These are phyloP conservation scores for Micoletzkya japonica DNA, from an alignment of 2,888 invertebrate genomes.

Conservation along the genomic window DNA sequence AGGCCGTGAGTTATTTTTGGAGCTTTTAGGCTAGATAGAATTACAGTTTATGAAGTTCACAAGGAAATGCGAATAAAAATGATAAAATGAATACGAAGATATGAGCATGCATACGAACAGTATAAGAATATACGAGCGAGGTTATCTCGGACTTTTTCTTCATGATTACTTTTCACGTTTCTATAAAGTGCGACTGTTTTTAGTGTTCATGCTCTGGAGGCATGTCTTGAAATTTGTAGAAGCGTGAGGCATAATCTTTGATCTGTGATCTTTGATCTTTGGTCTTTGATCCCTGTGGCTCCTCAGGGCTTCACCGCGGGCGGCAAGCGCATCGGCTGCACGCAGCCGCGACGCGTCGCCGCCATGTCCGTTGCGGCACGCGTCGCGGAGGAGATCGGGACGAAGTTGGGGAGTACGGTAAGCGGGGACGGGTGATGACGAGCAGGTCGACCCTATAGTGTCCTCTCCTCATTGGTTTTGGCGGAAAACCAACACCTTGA, in stretches of 20 bases:
- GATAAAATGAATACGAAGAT: neutral
- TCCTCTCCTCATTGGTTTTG: too few relatives aligned
- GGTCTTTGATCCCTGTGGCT: neutral
- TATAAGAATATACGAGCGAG: neutral
- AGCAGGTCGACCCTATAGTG: too few relatives aligned
- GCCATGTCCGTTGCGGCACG: conserved; percentile 99
- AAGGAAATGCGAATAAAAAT: too few relatives aligned
- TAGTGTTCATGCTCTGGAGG: neutral
- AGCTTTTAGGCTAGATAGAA: neutral
- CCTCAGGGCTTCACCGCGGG: conserved; percentile 68
- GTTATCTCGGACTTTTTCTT: too few relatives aligned
- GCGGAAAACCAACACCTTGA: too few relatives aligned
- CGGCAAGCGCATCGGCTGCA: conserved; percentile 90
- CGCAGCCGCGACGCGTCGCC: conserved; percentile 95
- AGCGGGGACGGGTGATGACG: neutral
- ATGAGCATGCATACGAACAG: neutral
- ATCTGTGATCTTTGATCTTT: too few relatives aligned
- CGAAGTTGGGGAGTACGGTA: conserved; percentile 78
- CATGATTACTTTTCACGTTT: too few relatives aligned
- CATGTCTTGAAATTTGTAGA: too few relatives aligned
- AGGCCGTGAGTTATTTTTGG: conserved; percentile 66
- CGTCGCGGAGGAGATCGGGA: conserved; percentile 95
- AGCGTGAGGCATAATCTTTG: too few relatives aligned
- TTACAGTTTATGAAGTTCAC: neutral
- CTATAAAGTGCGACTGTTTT: too few relatives aligned